Conservation (phyloP, 2,797 vertebrate species). For the Synanceia verrucosa region DNA sequence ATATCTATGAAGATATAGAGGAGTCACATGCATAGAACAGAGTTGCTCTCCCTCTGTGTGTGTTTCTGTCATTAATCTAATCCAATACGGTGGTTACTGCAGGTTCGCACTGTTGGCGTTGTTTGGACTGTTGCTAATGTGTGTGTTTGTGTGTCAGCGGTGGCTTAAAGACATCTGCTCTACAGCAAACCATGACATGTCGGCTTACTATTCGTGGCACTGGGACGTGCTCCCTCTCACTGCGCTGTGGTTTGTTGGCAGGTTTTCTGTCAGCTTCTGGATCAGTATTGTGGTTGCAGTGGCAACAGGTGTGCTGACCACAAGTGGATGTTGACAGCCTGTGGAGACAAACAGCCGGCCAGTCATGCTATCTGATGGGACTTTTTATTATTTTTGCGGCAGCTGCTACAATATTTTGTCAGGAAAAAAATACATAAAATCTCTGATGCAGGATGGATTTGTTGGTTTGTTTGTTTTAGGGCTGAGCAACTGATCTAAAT, state of each 20-base stretch:
- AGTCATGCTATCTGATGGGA: slow-evolving; percentile 63
- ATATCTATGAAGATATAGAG: no score
- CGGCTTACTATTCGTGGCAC: neutral
- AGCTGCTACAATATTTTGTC: slow-evolving; percentile 50
- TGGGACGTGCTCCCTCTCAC: slow-evolving; percentile 32
- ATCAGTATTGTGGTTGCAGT: slow-evolving; percentile 38
- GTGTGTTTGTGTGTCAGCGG: slow-evolving; percentile 5
- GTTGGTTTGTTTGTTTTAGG: no score
- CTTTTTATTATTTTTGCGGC: no score
- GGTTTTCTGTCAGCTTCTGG: slow-evolving; percentile 45
- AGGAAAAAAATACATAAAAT: slow-evolving; percentile 13
- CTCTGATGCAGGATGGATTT: neutral
- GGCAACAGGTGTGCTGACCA: slow-evolving; percentile 56
- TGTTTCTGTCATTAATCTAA: no score
- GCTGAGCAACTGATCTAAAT: no score
- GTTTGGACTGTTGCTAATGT: no score
- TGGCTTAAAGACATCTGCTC: neutral
- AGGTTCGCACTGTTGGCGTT: no score
- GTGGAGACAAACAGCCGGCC: slow-evolving; percentile 39
- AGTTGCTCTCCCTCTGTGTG: no score
- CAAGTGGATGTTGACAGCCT: slow-evolving; percentile 40
- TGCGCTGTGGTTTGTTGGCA: slow-evolving; percentile 38
- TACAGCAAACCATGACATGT: neutral
- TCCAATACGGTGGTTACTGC: no score
- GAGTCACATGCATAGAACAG: no score